Percentiles rank a stretch among this genome's conserved stretches.
These are phyloP conservation scores for Anthoscopus minutus DNA, from an alignment of 2,113 vertebrate species.

Conservation along the genomic window DNA sequence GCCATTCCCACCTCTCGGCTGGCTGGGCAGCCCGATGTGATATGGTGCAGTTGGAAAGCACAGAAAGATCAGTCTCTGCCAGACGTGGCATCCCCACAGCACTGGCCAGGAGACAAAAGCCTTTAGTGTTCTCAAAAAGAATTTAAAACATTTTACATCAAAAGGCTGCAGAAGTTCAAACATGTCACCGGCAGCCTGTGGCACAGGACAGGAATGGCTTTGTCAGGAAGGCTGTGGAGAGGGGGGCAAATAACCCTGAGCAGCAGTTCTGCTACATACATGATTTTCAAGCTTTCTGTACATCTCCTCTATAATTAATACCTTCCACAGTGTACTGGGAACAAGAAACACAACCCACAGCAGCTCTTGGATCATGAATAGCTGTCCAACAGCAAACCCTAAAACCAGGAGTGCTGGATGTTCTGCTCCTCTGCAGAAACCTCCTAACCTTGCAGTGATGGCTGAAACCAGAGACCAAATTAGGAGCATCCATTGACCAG, in stretches of 20 bases:
- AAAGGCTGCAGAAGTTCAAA: slow-evolving; percentile 30
- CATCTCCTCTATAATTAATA: not conserved
- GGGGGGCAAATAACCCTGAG: not conserved
- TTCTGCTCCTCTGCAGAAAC: not conserved
- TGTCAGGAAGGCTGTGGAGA: not conserved
- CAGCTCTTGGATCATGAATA: not conserved
- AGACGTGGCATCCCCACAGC: not conserved
- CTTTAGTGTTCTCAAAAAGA: slow-evolving; percentile 43
- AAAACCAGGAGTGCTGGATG: not conserved
- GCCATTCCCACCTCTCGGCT: not conserved
- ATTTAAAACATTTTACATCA: slow-evolving; percentile 59
- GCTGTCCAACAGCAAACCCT: not conserved
- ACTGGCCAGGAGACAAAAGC: slow-evolving; percentile 25
- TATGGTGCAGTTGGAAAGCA: not conserved
- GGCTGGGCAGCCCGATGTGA: not conserved
- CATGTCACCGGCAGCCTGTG: not conserved
- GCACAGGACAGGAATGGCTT: not conserved
- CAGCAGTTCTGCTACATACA: not conserved
- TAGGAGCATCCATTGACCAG: not conserved
- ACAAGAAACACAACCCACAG: not conserved
- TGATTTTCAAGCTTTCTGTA: not conserved
- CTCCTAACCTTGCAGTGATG: not conserved
- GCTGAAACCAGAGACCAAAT: not conserved
- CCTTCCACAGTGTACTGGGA: not conserved
- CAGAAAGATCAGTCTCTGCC: not conserved